Conservation (phyloP, 2,113 vertebrate genomes). For the Dasyprocta punctata region DNA sequence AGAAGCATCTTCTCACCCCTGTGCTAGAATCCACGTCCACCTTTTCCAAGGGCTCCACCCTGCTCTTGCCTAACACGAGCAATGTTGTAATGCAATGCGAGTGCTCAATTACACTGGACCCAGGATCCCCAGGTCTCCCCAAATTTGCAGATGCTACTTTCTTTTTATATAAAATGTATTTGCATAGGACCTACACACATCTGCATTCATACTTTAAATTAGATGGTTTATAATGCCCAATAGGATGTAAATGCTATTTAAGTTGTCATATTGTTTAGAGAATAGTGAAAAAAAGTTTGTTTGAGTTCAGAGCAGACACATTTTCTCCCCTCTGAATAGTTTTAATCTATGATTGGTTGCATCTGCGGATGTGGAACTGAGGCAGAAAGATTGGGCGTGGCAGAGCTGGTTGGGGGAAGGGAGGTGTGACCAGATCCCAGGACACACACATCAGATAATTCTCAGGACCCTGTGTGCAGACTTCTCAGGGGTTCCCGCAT, state of each 20-base stretch:
- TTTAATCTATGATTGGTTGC: not conserved
- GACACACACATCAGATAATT: not conserved
- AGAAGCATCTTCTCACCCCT: not conserved
- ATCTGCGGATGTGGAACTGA: not conserved
- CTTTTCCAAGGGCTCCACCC: accelerated
- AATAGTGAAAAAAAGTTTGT: not conserved
- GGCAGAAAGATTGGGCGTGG: not conserved
- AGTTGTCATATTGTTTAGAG: not conserved
- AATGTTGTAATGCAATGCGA: accelerated
- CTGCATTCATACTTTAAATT: too few species aligned
- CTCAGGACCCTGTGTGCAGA: not conserved
- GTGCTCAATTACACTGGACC: accelerated
- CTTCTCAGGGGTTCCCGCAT: not conserved
- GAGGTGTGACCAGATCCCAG: not conserved
- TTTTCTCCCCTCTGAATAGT: not conserved
- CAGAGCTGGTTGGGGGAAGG: not conserved
- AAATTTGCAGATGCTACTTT: not conserved
- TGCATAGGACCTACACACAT: not conserved
- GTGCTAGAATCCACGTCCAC: not conserved
- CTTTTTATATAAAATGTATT: not conserved
- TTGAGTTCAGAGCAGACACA: not conserved
- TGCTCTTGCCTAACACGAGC: not conserved
- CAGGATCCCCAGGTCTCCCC: not conserved
- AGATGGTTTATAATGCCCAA: not conserved
- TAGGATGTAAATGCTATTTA: not conserved